A percentile compares a stretch with the other conserved stretches of the same genome.
These are phyloP conservation scores for Dascillus cervinus DNA, from an alignment of 2,888 invertebrate genomes.

Conservation along the genomic window DNA sequence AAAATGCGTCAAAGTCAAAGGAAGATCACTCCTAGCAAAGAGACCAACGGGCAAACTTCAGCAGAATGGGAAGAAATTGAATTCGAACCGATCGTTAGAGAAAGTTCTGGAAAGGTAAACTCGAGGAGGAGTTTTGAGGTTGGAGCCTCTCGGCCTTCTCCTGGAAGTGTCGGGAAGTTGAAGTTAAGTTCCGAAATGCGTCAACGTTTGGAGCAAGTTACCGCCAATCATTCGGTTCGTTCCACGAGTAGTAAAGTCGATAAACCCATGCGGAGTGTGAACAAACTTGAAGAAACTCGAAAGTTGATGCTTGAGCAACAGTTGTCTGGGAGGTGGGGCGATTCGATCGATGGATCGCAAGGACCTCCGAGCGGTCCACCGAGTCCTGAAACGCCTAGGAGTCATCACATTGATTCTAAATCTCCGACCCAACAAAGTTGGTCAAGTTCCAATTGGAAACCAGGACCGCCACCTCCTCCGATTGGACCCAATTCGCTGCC, in stretches of 20 bases:
- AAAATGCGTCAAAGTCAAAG: slow-evolving; percentile 74
- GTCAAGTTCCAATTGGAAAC: slow-evolving; percentile 41
- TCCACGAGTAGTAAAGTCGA: slow-evolving; percentile 66
- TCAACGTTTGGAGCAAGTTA: slow-evolving; percentile 79
- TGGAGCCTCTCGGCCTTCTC: slow-evolving; percentile 72
- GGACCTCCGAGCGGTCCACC: slow-evolving; percentile 37
- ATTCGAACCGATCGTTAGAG: slow-evolving; percentile 48
- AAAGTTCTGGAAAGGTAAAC: slow-evolving; percentile 25
- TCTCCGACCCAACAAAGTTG: slow-evolving; percentile 39
- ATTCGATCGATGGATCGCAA: slow-evolving; percentile 42
- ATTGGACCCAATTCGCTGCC: slow-evolving; percentile 47
- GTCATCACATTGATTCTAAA: slow-evolving; percentile 36
- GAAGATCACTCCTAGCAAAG: slow-evolving; percentile 67
- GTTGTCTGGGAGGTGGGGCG: slow-evolving; percentile 60
- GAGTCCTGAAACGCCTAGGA: slow-evolving; percentile 30
- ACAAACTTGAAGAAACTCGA: slow-evolving; percentile 78
- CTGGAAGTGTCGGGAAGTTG: slow-evolving; percentile 83
- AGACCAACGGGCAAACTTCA: slow-evolving; percentile 34
- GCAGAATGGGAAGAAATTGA: slow-evolving; percentile 86
- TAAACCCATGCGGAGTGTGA: slow-evolving; percentile 62
- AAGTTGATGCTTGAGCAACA: slow-evolving; percentile 81
- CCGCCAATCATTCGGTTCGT: slow-evolving; percentile 79
- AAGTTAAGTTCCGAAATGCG: slow-evolving; percentile 90
- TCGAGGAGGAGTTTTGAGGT: slow-evolving; percentile 65
- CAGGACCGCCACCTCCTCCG: slow-evolving; percentile 60